phyloP scores from a whole-genome alignment of 1,140 invertebrate species.

The Neodiprion virginianus region DNA sequence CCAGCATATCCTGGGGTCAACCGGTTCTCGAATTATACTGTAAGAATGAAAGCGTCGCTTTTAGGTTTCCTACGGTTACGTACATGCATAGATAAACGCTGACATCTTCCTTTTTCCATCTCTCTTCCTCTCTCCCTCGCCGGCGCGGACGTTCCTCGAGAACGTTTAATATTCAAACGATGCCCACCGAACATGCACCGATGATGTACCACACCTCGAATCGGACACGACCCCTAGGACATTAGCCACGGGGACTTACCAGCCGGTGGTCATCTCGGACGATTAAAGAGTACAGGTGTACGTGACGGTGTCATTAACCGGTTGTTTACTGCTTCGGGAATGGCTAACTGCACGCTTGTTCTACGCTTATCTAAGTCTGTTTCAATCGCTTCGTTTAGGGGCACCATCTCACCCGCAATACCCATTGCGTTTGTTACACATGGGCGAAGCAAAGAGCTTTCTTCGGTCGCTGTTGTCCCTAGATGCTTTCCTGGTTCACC shows the following conservation, averaged over 20 bases:
- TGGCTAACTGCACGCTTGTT: not conserved
- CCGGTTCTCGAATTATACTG: too few species aligned
- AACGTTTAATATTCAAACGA: not conserved
- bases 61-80: too few species aligned
- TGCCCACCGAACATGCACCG: not conserved
- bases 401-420: not conserved
- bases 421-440: too few species aligned
- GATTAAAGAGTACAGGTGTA: not conserved
- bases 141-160: not conserved
- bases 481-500: too few species aligned
- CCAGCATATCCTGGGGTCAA: too few species aligned
- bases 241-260: not conserved
- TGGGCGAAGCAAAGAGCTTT: not conserved
- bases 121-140: not conserved
- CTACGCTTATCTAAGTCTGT: not conserved
- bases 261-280: not conserved
- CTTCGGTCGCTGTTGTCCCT: too few species aligned
- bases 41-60: too few species aligned
- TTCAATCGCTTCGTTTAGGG: not conserved
- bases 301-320: conserved; percentile 1
- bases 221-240: not conserved
- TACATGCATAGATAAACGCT: too few species aligned
- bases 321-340: not conserved
- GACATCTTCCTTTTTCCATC: too few species aligned
- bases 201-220: not conserved